These are phyloP conservation scores for Darevskia mixta DNA, from an alignment of 2,797 vertebrate species.

Conservation along the genomic window DNA sequence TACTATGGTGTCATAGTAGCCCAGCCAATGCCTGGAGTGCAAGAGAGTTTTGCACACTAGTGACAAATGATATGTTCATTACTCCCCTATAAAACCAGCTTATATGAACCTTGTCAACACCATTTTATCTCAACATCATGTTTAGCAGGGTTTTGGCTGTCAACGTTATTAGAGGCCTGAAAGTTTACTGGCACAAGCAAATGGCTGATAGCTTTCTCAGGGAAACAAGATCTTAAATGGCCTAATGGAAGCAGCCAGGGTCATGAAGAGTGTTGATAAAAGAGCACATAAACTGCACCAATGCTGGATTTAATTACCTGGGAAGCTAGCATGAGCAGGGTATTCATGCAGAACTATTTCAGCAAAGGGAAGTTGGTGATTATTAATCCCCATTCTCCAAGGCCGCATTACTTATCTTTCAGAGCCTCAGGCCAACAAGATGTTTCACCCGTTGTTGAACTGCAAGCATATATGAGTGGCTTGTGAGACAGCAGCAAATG, in stretches of 20 bases:
- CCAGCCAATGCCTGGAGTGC: neutral
- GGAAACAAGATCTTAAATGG: conserved; percentile 53
- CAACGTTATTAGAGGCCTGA: neutral
- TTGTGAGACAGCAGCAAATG: neutral
- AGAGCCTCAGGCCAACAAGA: conserved; percentile 6
- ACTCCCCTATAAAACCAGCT: conserved; percentile 8
- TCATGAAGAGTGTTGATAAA: conserved; percentile 72
- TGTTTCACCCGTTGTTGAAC: fast-evolving
- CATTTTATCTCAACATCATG: neutral
- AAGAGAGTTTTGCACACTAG: neutral
- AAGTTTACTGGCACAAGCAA: conserved; percentile 12
- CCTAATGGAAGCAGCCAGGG: conserved; percentile 58
- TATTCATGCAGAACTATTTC: conserved; percentile 64
- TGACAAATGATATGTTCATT: neutral
- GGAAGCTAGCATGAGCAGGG: conserved; percentile 55
- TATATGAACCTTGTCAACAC: neutral
- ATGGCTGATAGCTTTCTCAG: conserved; percentile 31
- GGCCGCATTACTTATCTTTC: conserved; percentile 47
- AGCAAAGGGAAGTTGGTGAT: conserved; percentile 51
- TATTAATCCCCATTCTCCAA: conserved; percentile 61
- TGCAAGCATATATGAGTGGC: neutral
- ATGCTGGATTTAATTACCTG: conserved; percentile 68
- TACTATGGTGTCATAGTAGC: neutral
- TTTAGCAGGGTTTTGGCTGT: neutral
- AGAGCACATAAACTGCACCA: conserved; percentile 72